Percentiles rank a stretch among this genome's conserved stretches.
Conservation (phyloP, 2,797 vertebrate genomes). For the Hydrocynus forskahlii region DNA sequence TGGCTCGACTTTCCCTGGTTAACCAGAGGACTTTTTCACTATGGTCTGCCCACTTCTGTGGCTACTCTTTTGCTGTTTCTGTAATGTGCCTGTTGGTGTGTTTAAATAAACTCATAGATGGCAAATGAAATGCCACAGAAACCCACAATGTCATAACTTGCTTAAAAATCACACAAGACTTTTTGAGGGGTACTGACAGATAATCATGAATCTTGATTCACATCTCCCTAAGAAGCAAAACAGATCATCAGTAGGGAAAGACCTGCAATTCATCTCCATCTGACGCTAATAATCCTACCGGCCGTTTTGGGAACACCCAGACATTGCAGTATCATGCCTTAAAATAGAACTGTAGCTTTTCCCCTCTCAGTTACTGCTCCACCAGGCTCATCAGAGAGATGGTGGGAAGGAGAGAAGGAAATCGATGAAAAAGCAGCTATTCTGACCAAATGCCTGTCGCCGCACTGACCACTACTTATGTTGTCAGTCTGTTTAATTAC, state of each 20-base stretch:
- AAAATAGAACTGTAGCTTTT: constrained; percentile 69
- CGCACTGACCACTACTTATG: constrained; percentile 10
- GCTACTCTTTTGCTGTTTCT: not conserved
- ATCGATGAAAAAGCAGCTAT: constrained; percentile 27
- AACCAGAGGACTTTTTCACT: constrained; percentile 11
- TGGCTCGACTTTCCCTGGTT: constrained; percentile 45
- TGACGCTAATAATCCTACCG: constrained; percentile 50
- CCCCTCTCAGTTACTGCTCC: constrained; percentile 6
- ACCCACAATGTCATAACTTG: not conserved
- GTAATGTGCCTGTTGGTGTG: not conserved
- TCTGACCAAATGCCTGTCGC: not conserved
- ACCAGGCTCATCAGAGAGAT: constrained; percentile 7
- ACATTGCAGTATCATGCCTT: constrained; percentile 71
- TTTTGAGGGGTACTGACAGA: not conserved
- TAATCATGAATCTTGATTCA: not conserved
- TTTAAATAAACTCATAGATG: not conserved
- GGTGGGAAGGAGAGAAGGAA: not conserved
- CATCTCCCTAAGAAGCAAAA: not conserved
- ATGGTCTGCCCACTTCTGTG: constrained; percentile 4
- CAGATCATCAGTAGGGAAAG: constrained; percentile 19
- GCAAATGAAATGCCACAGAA: not conserved
- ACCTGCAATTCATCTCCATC: constrained; percentile 53
- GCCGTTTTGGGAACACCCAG: constrained; percentile 68
- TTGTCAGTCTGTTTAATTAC: constrained; percentile 7
- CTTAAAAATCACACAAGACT: not conserved